phyloP scores from a whole-genome alignment of 1,140 invertebrate genomes.

The Caenorhabditis inopinata region DNA sequence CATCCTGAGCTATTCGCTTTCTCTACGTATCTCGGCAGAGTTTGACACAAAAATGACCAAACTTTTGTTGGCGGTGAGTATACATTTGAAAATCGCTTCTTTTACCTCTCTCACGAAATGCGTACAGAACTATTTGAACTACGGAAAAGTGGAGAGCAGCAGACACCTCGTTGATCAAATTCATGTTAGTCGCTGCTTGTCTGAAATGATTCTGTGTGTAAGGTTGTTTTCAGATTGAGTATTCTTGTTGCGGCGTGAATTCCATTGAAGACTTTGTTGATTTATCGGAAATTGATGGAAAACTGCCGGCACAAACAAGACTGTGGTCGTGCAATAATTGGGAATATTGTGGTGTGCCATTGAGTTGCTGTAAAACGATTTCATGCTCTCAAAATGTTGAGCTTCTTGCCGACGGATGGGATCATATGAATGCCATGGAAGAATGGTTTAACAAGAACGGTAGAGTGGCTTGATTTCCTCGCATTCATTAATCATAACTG shows the following conservation, averaged over 20 bases:
- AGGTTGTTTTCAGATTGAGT: not conserved
- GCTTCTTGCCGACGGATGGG: not conserved
- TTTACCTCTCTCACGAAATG: not conserved
- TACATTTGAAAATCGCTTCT: not conserved
- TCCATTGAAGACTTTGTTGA: constrained; percentile 15
- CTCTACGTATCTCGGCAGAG: not conserved
- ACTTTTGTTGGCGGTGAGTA: not conserved
- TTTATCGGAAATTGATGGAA: not conserved
- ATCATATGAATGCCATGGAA: not conserved
- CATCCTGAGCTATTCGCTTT: not conserved
- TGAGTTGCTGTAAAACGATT: not conserved
- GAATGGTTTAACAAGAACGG: not conserved
- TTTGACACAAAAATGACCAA: not conserved
- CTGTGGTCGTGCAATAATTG: not conserved
- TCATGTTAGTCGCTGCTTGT: not conserved
- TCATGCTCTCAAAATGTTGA: not conserved
- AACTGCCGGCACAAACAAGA: not conserved
- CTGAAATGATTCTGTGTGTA: too few species aligned
- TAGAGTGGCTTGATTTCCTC: not conserved
- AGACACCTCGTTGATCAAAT: not conserved
- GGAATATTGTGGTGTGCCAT: not conserved
- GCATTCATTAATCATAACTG: not conserved
- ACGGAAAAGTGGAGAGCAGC: not conserved
- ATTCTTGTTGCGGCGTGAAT: not conserved
- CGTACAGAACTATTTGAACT: not conserved